phyloP scores from a whole-genome alignment of 2,113 vertebrate species.

The Petromus typicus region DNA sequence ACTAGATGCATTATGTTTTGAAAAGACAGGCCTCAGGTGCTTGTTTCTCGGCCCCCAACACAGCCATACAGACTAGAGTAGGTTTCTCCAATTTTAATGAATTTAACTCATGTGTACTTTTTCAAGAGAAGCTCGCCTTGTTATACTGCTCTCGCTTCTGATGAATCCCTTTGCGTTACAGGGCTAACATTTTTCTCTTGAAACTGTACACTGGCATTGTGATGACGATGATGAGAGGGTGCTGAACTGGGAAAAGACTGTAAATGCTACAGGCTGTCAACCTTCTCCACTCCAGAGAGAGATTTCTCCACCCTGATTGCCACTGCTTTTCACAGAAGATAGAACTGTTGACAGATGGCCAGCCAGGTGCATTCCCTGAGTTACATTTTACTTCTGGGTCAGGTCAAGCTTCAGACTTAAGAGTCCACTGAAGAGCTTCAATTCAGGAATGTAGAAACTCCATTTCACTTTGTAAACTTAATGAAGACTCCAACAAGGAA shows the following conservation, averaged over 20 bases:
- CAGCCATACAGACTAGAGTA: accelerated
- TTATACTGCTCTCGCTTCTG: not conserved
- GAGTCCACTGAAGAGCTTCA: not conserved
- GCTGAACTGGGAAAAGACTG: not conserved
- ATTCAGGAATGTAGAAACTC: not conserved
- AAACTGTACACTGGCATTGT: not conserved
- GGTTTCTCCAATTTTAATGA: not conserved
- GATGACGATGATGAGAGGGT: not conserved
- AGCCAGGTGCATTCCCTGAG: not conserved
- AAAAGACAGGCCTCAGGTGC: not conserved
- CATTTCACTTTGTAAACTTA: not conserved
- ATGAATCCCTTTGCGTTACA: not conserved
- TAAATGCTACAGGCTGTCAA: not conserved
- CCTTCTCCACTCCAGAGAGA: not conserved
- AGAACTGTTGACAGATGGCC: not conserved
- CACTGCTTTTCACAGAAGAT: not conserved
- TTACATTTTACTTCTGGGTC: not conserved
- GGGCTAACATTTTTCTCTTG: not conserved
- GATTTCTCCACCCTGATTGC: not conserved
- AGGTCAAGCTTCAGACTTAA: not conserved
- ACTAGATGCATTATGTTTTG: not conserved
- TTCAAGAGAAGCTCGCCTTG: not conserved
- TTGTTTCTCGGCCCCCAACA: not conserved
- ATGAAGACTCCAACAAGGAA: not conserved
- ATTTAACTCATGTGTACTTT: not conserved